These are phyloP conservation scores for Lagocephalus sceleratus DNA, from an alignment of 2,797 vertebrate genomes.

Conservation along the genomic window DNA sequence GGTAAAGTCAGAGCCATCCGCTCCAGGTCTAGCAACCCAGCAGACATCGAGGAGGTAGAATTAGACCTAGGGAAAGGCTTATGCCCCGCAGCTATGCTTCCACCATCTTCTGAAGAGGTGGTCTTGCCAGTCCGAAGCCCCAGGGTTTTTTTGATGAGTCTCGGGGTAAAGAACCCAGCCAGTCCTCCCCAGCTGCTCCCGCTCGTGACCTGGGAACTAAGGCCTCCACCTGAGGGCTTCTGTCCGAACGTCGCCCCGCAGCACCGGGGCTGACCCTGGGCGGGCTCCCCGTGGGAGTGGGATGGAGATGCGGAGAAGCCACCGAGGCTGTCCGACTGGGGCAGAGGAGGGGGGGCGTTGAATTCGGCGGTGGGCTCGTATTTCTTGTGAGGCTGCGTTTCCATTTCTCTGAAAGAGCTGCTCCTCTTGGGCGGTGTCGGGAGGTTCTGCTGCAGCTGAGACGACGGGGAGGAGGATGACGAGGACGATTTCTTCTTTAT, in stretches of 20 bases:
- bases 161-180: slow-evolving; percentile 96
- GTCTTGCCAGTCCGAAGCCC: slow-evolving; percentile 92
- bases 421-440: slow-evolving; percentile 95
- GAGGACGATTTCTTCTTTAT: slow-evolving; percentile 91
- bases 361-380: slow-evolving; percentile 92
- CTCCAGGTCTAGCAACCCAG: slow-evolving; percentile 94
- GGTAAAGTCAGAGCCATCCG: slow-evolving; percentile 94
- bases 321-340: slow-evolving; percentile 84
- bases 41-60: slow-evolving; percentile 98
- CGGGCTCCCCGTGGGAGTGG: slow-evolving; percentile 83
- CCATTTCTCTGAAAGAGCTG: slow-evolving; percentile 97
- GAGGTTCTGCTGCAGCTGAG: slow-evolving; percentile 82
- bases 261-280: slow-evolving; percentile 86
- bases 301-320: slow-evolving; percentile 76
- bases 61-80: slow-evolving; percentile 93
- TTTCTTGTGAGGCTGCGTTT: slow-evolving; percentile 96
- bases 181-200: slow-evolving; percentile 91
- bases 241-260: slow-evolving; percentile 89
- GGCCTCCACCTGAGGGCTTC: slow-evolving; percentile 79
- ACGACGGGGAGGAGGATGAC: slow-evolving; percentile 68
- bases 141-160: slow-evolving; percentile 97
- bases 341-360: slow-evolving; percentile 80
- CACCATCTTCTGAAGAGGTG: slow-evolving; percentile 82
- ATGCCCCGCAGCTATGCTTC: slow-evolving; percentile 61
- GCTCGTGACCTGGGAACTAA: slow-evolving; percentile 74